A percentile compares a stretch with the other conserved stretches of the same genome.
phyloP scores from a whole-genome alignment of 2,113 vertebrate genomes.

The Ptilorrhoa leucosticta region DNA sequence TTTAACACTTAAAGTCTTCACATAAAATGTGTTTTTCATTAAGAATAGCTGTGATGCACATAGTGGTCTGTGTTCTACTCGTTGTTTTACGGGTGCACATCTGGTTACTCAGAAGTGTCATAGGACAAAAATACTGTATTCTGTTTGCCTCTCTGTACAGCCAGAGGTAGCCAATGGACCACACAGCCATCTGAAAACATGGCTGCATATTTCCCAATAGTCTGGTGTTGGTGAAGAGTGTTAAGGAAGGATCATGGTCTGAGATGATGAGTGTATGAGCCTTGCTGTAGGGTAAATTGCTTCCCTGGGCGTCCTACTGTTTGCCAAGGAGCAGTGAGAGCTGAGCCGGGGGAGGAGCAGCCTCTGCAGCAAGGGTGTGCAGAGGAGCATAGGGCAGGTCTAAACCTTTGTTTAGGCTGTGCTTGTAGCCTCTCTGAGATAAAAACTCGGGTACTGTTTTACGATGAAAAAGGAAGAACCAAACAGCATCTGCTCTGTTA shows the following conservation, averaged over 20 bases:
- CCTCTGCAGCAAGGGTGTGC: background rate
- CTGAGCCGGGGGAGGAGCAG: accelerated
- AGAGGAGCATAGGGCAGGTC: background rate
- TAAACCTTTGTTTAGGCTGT: background rate
- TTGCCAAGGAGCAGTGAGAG: background rate
- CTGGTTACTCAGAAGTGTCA: background rate
- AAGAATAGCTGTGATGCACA: background rate
- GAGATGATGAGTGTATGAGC: background rate
- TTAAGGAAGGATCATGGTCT: background rate
- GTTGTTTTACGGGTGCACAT: background rate
- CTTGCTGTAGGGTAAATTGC: accelerated
- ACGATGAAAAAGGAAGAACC: background rate
- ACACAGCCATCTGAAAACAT: background rate
- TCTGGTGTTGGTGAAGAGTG: background rate
- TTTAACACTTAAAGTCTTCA: background rate
- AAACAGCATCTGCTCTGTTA: background rate
- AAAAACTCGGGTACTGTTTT: background rate
- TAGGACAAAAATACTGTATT: background rate
- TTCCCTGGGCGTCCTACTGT: background rate
- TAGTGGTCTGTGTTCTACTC: background rate
- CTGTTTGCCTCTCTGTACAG: background rate
- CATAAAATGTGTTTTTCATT: background rate
- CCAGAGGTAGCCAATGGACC: background rate
- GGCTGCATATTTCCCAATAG: accelerated
- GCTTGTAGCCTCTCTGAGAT: background rate